A percentile compares a stretch with the other conserved stretches of the same genome.
These are phyloP conservation scores for Nomia melanderi DNA, from an alignment of 1,140 invertebrate genomes.

Conservation along the genomic window DNA sequence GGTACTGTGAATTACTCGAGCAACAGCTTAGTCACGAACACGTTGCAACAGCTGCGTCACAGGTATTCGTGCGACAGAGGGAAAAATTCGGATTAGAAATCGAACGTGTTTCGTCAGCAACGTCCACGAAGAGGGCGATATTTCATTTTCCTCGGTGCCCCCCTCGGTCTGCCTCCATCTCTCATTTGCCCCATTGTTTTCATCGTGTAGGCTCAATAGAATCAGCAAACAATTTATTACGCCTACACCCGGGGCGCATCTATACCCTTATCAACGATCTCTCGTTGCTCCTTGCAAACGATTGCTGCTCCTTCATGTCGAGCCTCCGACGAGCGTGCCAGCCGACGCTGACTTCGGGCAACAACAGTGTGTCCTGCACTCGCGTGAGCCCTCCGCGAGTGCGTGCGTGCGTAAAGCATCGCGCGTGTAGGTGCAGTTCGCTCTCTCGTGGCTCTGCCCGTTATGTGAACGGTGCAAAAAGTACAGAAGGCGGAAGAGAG, in stretches of 20 bases:
- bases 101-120: slow-evolving; percentile 28
- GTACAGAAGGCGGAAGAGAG: not conserved
- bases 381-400: slow-evolving; percentile 4
- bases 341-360: slow-evolving; percentile 34
- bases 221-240: slow-evolving; percentile 69
- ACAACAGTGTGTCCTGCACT: slow-evolving; percentile 1
- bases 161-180: slow-evolving; percentile 19
- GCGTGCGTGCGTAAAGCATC: slow-evolving; percentile 42
- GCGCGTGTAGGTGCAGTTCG: slow-evolving; percentile 4
- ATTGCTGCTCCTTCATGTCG: slow-evolving; percentile 59
- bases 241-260: slow-evolving; percentile 65
- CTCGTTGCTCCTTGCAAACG: slow-evolving; percentile 59
- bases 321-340: slow-evolving; percentile 47
- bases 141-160: slow-evolving; percentile 39
- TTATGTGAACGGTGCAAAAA: slow-evolving; percentile 4
- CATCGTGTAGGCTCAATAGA: slow-evolving; percentile 65
- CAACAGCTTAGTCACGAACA: not conserved
- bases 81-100: slow-evolving; percentile 32
- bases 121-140: slow-evolving; percentile 22
- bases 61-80: no score
- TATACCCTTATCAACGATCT: slow-evolving; percentile 64
- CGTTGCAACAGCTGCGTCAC: no score
- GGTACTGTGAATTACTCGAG: no score
- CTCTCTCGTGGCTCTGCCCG: slow-evolving; percentile 19
- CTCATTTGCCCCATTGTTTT: slow-evolving; percentile 56